phyloP scores from a whole-genome alignment of 2,113 vertebrate species.

The Lasiurus borealis region DNA sequence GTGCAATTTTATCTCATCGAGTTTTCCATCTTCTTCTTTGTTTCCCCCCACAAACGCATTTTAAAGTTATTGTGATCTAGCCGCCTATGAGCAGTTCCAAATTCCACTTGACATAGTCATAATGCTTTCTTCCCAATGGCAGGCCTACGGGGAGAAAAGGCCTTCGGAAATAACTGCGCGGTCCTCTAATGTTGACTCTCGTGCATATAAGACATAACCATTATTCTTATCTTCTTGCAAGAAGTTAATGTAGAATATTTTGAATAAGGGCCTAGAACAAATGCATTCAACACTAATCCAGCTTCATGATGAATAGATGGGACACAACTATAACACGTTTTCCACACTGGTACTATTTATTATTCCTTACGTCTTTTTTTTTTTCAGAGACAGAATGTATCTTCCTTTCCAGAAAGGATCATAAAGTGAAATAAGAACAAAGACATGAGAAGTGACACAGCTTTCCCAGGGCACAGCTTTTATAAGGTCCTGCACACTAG shows the following conservation, averaged over 20 bases:
- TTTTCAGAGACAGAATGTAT: constrained; percentile 23
- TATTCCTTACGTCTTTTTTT: not conserved
- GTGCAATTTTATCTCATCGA: not conserved
- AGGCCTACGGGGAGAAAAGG: not conserved
- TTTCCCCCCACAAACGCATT: not conserved
- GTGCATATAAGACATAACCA: not conserved
- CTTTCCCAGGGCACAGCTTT: constrained; percentile 27
- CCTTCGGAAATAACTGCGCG: not conserved
- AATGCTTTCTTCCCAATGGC: not conserved
- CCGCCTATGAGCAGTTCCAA: not conserved
- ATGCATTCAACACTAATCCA: not conserved
- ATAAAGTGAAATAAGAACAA: constrained; percentile 47
- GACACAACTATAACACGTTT: not conserved
- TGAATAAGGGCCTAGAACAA: not conserved
- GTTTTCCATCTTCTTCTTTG: not conserved
- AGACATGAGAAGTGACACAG: not conserved
- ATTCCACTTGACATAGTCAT: not conserved
- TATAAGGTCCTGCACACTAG: not conserved
- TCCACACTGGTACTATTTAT: not conserved
- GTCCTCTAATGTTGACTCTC: not conserved
- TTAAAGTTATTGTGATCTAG: not conserved
- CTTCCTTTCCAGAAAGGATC: constrained; percentile 54
- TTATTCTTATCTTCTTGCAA: not conserved
- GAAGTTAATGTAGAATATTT: not conserved
- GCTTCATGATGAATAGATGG: not conserved